Evolutionary conservation across 2,888 invertebrate species (phyloP).

Genomic region (Ophraella communa): DNA sequence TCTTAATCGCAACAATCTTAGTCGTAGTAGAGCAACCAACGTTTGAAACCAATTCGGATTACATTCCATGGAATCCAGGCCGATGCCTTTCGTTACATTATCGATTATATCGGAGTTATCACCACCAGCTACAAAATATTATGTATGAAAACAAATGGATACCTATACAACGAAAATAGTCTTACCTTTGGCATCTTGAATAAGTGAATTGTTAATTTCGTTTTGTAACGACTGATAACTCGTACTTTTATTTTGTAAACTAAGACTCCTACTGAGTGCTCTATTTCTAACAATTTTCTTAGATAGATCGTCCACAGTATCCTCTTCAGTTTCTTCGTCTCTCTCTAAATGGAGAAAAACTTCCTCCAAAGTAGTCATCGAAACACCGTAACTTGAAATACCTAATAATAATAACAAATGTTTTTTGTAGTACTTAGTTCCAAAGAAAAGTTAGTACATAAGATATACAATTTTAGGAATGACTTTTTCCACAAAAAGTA

Average conservation of each 20-base stretch:
- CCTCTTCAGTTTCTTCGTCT: slow-evolving; percentile 73
- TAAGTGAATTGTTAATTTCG: slow-evolving; percentile 54
- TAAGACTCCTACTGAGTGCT: slow-evolving; percentile 73
- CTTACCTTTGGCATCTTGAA: slow-evolving; percentile 42
- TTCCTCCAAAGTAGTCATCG: slow-evolving; percentile 89
- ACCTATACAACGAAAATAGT: neutral
- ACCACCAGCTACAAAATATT: slow-evolving; percentile 58
- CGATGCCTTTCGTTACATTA: slow-evolving; percentile 64
- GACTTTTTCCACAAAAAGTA: too few relatives aligned
- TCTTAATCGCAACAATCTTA: slow-evolving; percentile 71
- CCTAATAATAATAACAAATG: slow-evolving; percentile 62
- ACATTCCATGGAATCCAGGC: slow-evolving; percentile 70
- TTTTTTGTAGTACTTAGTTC: too few relatives aligned
- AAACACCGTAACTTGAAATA: slow-evolving; percentile 83
- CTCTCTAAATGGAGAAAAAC: slow-evolving; percentile 83
- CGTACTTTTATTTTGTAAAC: slow-evolving; percentile 76
- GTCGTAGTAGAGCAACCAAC: slow-evolving; percentile 70
- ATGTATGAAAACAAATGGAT: too few relatives aligned
- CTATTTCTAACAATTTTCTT: slow-evolving; percentile 76
- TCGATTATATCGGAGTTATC: slow-evolving; percentile 51
- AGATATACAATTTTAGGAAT: too few relatives aligned
- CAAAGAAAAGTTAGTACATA: too few relatives aligned
- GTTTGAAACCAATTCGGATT: slow-evolving; percentile 69
- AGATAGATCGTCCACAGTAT: slow-evolving; percentile 73
- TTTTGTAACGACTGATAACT: slow-evolving; percentile 76